Conservation (phyloP, 2,113 vertebrate genomes). For the Peromyscus californicus region DNA sequence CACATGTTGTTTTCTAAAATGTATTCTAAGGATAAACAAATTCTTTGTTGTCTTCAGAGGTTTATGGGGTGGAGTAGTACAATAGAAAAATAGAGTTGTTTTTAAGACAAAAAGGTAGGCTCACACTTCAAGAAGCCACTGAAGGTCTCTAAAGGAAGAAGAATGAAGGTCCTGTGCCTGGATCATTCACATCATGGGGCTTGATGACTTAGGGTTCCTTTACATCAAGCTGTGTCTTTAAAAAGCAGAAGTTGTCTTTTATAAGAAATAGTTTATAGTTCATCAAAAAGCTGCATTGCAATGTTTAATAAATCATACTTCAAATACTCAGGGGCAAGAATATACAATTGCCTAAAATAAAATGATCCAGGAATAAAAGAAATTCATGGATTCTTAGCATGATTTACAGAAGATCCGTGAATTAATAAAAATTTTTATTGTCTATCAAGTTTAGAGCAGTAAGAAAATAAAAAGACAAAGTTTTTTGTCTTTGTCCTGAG, state of each 20-base stretch:
- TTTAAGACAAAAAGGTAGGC: conserved; percentile 29
- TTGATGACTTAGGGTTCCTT: conserved; percentile 47
- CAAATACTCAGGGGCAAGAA: conserved; percentile 25
- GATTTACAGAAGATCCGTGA: background rate
- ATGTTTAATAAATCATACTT: conserved; percentile 65
- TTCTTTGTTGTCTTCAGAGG: background rate
- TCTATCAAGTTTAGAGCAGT: background rate
- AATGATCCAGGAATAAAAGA: conserved; percentile 22
- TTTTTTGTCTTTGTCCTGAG: background rate
- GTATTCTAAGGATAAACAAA: background rate
- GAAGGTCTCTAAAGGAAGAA: background rate
- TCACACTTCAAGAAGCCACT: background rate
- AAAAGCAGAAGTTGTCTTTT: conserved; percentile 64
- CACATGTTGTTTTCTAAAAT: background rate
- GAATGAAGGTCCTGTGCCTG: conserved; percentile 26
- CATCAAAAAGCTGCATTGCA: conserved; percentile 58
- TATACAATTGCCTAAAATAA: conserved; percentile 51
- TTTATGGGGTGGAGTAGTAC: background rate
- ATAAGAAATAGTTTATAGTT: conserved; percentile 46
- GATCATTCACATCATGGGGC: background rate
- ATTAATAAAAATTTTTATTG: conserved; percentile 51
- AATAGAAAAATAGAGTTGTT: background rate
- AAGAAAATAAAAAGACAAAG: background rate
- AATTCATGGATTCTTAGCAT: background rate
- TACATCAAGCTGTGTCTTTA: conserved; percentile 41